A percentile compares a stretch with the other conserved stretches of the same genome.
phyloP scores from a whole-genome alignment of 2,888 invertebrate species.

The Mythimna pallens region DNA sequence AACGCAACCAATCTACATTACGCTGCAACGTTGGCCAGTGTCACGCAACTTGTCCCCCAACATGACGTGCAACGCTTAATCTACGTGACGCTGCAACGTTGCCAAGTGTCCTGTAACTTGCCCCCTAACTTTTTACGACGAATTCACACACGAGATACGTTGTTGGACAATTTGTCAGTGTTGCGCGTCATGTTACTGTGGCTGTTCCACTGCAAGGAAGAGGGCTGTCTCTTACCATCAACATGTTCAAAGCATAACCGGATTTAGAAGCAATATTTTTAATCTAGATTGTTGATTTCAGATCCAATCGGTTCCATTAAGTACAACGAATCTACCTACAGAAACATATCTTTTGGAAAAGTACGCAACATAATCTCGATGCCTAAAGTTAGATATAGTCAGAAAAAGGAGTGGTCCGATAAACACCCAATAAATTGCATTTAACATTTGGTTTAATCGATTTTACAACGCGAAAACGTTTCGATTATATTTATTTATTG shows the following conservation, averaged over 20 bases:
- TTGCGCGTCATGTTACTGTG: too few species aligned
- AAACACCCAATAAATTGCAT: constrained; percentile 55
- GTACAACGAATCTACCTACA: neutral
- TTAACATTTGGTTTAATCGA: constrained; percentile 45
- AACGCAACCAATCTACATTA: too few species aligned
- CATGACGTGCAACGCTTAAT: too few species aligned
- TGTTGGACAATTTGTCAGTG: too few species aligned
- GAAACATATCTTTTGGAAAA: constrained; percentile 45
- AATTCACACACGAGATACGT: too few species aligned
- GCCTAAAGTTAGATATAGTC: constrained; percentile 38
- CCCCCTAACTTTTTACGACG: too few species aligned
- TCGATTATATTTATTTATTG: constrained; percentile 53
- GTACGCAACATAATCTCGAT: constrained; percentile 37
- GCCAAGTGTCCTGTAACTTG: too few species aligned
- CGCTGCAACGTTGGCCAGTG: too few species aligned
- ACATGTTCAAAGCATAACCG: neutral
- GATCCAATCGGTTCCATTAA: neutral
- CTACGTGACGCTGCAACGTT: too few species aligned
- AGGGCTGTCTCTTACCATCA: neutral
- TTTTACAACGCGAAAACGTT: constrained; percentile 42
- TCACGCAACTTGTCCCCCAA: too few species aligned
- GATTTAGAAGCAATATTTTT: neutral
- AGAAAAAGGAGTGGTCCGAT: constrained; percentile 53
- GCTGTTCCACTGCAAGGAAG: neutral
- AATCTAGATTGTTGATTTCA: neutral